Base-by-base conservation (phyloP, 2,888 invertebrate genomes). In the Drosophila tripunctata region DNA sequence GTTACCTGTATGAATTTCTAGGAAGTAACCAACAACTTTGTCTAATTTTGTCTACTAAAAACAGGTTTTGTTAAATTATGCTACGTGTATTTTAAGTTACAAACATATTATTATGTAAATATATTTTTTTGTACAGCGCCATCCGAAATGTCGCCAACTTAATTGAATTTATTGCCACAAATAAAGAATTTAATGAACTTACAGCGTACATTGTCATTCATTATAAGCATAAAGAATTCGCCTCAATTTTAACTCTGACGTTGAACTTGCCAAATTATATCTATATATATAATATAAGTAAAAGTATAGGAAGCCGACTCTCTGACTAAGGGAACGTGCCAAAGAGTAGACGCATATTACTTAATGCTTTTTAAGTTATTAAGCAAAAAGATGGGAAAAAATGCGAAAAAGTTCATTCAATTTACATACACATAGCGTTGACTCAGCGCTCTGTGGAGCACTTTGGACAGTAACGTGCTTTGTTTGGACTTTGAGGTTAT, bases 111-210 rank as follows among this genome's bases (percentile, higher is more conserved):
- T 36, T 30, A 57, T 47, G 33, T 45, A 50, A 48, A 35, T 36
- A 24, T 35, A 65, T 45, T n/a, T 7, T 31, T 48, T 44, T 56
- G 62, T 24, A 40, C 41, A 43, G 22, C 61, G 55, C 31, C 52
- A 68, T 38, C 36, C 27, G 60, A 48, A 36, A 45, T 14, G 45
- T 44, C 50, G 30, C 17, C 12, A 35, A 41, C 27, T 19, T 40
- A 66, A 80, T 77, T 83, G 75, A 75, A 64, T 71, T 66, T 77
- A 83, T 69, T 77, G 71, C 57, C 50, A 45, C 47, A 56, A 60
- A 67, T 68, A 61, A 72, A 64, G 55, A 56, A 70, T 63, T 67
- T 54, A 69, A 71, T 64, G 52, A 71, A 84, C 60, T 62, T 50
- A 61, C 41, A 52, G n/a, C n/a, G n/a, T 45, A 45, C 30, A 52